These are phyloP conservation scores for Pleuronectes platessa DNA, from an alignment of 2,113 vertebrate genomes.

Conservation along the genomic window DNA sequence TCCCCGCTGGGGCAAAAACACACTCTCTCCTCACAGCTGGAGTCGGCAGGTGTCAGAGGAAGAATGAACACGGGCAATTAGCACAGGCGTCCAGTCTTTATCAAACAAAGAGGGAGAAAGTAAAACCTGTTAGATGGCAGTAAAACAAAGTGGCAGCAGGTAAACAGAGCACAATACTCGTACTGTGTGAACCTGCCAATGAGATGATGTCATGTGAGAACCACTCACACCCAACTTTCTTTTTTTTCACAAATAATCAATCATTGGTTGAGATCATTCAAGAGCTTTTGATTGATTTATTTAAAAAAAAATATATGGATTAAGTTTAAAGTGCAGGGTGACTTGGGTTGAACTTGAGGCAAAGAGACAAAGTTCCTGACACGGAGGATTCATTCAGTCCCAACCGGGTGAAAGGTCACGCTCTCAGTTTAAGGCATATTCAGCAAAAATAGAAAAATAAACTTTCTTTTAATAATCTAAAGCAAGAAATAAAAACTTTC, in stretches of 20 bases:
- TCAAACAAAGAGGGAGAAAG: slow-evolving; percentile 17
- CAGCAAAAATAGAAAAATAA: slow-evolving; percentile 7
- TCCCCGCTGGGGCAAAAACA: slow-evolving; percentile 34
- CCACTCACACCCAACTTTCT: background rate
- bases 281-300: slow-evolving; percentile 10
- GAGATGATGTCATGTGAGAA: slow-evolving; percentile 15
- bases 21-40: slow-evolving; percentile 10
- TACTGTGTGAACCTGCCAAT: slow-evolving; percentile 7
- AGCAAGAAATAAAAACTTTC: background rate
- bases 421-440: slow-evolving; percentile 13
- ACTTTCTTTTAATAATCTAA: background rate
- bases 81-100: slow-evolving; percentile 15
- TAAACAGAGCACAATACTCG: slow-evolving; percentile 22
- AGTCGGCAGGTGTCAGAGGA: slow-evolving; percentile 15
- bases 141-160: slow-evolving; percentile 9
- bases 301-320: background rate
- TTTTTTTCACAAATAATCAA: background rate
- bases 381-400: background rate
- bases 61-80: slow-evolving; percentile 28
- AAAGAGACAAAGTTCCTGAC: background rate
- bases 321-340: slow-evolving; percentile 8
- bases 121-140: slow-evolving; percentile 2
- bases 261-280: background rate
- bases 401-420: background rate
- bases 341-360: background rate